Conservation (phyloP, 2,888 invertebrate genomes). For the Campopleginae sp. region DNA sequence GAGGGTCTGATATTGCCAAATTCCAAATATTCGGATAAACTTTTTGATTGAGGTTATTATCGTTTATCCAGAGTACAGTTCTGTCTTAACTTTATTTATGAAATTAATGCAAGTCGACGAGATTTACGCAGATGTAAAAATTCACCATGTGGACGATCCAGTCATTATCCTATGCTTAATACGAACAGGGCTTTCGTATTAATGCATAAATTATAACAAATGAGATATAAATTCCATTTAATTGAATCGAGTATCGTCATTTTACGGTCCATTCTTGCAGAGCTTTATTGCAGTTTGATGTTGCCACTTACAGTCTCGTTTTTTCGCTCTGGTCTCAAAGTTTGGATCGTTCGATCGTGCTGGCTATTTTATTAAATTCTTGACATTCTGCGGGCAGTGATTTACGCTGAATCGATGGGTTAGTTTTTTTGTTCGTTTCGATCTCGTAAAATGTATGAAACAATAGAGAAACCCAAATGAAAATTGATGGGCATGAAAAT, state of each 20-base stretch:
- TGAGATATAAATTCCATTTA: background rate
- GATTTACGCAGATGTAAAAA: background rate
- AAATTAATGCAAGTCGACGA: background rate
- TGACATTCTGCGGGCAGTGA: background rate
- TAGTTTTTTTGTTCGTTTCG: background rate
- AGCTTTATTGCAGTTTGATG: background rate
- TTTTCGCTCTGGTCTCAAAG: background rate
- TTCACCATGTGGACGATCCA: background rate
- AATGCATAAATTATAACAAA: background rate
- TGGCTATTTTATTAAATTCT: background rate
- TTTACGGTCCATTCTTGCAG: background rate
- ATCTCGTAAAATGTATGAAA: background rate
- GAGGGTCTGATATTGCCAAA: background rate
- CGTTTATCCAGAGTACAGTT: background rate
- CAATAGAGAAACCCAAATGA: background rate
- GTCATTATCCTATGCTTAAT: background rate
- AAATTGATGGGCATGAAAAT: background rate
- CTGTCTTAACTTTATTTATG: background rate
- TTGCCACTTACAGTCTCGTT: background rate
- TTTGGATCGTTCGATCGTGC: background rate
- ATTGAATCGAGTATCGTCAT: background rate
- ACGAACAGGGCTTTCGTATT: background rate
- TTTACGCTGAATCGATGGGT: background rate
- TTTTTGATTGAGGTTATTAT: background rate
- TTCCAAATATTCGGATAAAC: background rate